Evolutionary conservation across 2,113 vertebrate genomes (phyloP).

Genomic region (Megaleporinus macrocephalus): DNA sequence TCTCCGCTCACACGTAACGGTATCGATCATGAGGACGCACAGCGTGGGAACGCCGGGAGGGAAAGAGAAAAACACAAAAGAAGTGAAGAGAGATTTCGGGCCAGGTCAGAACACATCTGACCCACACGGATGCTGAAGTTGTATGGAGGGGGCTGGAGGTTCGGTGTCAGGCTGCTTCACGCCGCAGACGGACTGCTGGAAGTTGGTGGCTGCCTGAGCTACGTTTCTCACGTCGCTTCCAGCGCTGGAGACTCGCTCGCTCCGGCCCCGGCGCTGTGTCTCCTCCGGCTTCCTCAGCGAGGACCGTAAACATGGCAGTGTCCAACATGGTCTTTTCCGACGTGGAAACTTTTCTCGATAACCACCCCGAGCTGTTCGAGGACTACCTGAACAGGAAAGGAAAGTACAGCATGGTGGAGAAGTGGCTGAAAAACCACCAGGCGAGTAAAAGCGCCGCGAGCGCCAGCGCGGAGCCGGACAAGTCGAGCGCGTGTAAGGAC

Average conservation of each 20-base stretch:
- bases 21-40: slow-evolving; percentile 11
- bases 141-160: not conserved
- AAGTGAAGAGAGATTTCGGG: slow-evolving; percentile 10
- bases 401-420: slow-evolving; percentile 87
- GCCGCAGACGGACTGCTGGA: not conserved
- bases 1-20: not conserved
- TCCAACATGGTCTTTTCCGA: slow-evolving; percentile 86
- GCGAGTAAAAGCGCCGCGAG: slow-evolving; percentile 67
- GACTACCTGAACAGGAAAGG: slow-evolving; percentile 90
- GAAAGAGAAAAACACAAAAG: not conserved
- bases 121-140: slow-evolving; percentile 40
- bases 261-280: not conserved
- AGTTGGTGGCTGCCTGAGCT: slow-evolving; percentile 4
- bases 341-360: slow-evolving; percentile 96
- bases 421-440: slow-evolving; percentile 88
- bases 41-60: slow-evolving; percentile 1
- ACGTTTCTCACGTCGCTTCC: not conserved
- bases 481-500: slow-evolving; percentile 69
- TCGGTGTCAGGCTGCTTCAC: not conserved
- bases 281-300: slow-evolving; percentile 53
- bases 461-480: slow-evolving; percentile 65
- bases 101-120: slow-evolving; percentile 23
- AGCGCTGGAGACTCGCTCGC: slow-evolving; percentile 57
- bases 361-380: slow-evolving; percentile 90
- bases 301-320: slow-evolving; percentile 78